Evolutionary conservation across 2,888 invertebrate species (phyloP), one percentile per base, ranked within the genome.

Genomic region (Philonicus albiceps): DNA sequence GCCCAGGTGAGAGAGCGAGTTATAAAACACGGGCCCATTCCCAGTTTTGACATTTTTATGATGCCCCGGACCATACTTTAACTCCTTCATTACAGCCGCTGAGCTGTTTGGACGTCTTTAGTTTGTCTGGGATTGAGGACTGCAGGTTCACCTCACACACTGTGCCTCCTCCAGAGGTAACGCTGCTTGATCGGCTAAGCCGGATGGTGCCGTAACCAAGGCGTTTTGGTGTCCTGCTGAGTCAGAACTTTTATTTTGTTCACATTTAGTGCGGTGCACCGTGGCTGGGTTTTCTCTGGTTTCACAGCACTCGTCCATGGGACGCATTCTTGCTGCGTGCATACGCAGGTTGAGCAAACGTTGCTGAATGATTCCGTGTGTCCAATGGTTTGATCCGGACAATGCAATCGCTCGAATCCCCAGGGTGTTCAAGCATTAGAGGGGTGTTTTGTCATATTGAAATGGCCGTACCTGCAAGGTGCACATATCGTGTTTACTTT

Each of bases 31-130:
- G 55, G 37, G 86, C 55, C 76, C 76, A 86, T 86, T 86, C 30
- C 76, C 37, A 87, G 85, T 87, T 87, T 86, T 87, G 87, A 87
- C 87, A 87, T 87, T 86, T 87, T 87, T 87, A 87, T 86, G 87
- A 86, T 55, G 76, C 78, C 37, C 76, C 43, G 76, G 86, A 76
- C 43, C 85, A 81, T 87, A 86, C 81, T 87, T 86, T 87, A 87
- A 86, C 84, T 84, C 84, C 84, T 84, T 87, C 84, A 87, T 87
- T 87, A 87, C 84, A 64, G 87, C 40, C 81, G 75, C 40, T 55
- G 81, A 86, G 86, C 75, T 84, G 84, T 86, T 86, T 85, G 86
- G 73, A 84, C 76, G 86, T 86, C 84, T 84, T 84, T 37, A 84
- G 84, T 73, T 73, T 72, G 84, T 40, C 72, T 73, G 73, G 84